phyloP scores from a whole-genome alignment of 2,888 invertebrate species.

The Campoplex capitator region DNA sequence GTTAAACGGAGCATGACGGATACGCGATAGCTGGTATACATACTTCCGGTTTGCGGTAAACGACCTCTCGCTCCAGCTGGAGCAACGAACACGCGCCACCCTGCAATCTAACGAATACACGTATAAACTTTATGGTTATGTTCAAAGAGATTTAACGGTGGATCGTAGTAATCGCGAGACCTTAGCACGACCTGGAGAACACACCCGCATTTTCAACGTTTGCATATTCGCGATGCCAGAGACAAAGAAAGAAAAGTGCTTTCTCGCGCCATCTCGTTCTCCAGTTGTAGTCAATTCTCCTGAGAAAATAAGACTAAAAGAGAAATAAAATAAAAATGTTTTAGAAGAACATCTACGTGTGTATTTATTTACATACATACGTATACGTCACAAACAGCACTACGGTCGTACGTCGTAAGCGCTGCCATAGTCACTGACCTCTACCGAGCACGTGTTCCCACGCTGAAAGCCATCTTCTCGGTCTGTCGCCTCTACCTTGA shows the following conservation, averaged over 20 bases:
- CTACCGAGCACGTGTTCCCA: constrained; percentile 80
- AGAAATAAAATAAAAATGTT: constrained; percentile 29
- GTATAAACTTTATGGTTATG: constrained; percentile 26
- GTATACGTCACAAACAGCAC: constrained; percentile 5
- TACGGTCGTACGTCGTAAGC: constrained; percentile 59
- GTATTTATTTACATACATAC: constrained; percentile 21
- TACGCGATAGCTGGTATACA: constrained; percentile 56
- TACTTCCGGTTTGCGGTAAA: constrained; percentile 72
- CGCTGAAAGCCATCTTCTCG: constrained; percentile 79
- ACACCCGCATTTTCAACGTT: constrained; percentile 46
- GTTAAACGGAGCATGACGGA: constrained; percentile 72
- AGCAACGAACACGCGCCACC: constrained; percentile 49
- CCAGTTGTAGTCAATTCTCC: constrained; percentile 7
- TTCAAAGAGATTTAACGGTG: constrained; percentile 75
- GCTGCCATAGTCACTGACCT: constrained; percentile 76
- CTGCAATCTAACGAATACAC: not conserved
- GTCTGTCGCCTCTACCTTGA: constrained; percentile 76
- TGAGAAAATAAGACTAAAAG: constrained; percentile 13
- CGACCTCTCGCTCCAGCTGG: constrained; percentile 65
- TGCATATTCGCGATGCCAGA: constrained; percentile 2
- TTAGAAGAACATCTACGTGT: constrained; percentile 1
- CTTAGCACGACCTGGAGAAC: constrained; percentile 70
- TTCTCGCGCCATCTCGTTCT: constrained; percentile 37
- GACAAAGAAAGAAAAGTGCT: constrained; percentile 12
- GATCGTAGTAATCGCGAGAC: constrained; percentile 75